These are phyloP conservation scores for Passer domesticus DNA, from an alignment of 2,113 vertebrate genomes.

Conservation along the genomic window DNA sequence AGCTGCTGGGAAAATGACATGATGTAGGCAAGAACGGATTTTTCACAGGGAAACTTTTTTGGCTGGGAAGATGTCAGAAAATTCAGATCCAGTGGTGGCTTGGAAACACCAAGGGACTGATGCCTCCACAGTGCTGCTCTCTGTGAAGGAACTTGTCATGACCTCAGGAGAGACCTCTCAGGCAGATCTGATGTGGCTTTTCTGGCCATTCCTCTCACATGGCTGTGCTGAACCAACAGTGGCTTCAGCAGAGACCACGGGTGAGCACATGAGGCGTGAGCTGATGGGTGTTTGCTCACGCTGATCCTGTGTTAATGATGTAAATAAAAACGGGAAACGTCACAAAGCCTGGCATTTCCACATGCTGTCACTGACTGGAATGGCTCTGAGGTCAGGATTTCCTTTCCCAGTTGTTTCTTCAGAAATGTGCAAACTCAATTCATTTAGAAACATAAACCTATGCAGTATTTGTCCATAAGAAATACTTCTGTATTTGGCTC, in stretches of 20 bases:
- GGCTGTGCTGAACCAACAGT: accelerated
- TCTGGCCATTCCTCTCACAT: background rate
- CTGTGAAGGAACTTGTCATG: background rate
- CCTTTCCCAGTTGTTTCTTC: background rate
- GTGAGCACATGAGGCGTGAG: too few species aligned
- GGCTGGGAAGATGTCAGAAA: background rate
- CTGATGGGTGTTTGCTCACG: accelerated
- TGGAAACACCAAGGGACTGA: background rate
- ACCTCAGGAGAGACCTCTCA: background rate
- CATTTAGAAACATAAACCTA: background rate
- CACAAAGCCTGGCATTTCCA: background rate
- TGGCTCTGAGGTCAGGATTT: background rate
- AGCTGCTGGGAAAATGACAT: background rate
- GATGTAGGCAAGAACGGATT: background rate
- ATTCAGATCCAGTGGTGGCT: background rate
- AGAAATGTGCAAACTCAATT: background rate
- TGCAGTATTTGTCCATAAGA: background rate
- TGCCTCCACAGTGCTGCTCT: background rate
- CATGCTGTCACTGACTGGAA: background rate
- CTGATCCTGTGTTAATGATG: accelerated
- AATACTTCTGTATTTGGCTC: background rate
- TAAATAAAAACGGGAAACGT: background rate
- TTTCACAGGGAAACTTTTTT: background rate
- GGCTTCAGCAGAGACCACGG: background rate
- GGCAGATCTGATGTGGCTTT: background rate